phyloP scores from a whole-genome alignment of 1,140 invertebrate species.

The Hylaeus anthracinus region DNA sequence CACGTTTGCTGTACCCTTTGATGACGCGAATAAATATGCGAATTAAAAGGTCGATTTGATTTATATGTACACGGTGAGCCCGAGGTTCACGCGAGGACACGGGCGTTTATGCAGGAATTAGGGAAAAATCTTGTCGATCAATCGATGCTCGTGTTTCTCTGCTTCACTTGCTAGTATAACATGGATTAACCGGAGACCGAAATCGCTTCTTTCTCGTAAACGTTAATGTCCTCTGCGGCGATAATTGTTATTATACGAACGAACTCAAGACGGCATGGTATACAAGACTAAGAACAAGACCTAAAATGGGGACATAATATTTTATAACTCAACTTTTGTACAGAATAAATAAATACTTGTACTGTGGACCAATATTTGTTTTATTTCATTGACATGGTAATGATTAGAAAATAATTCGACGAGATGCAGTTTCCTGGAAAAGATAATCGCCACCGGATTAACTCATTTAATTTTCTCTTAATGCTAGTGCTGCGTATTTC shows the following conservation, averaged over 20 bases:
- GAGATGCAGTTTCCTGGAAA: background rate
- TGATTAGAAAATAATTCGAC: background rate
- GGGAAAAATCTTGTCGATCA: background rate
- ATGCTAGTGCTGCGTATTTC: no score
- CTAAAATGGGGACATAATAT: conserved; percentile 78
- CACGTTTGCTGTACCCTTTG: conserved; percentile 70
- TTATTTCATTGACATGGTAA: conserved; percentile 69
- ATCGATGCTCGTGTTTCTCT: conserved; percentile 11
- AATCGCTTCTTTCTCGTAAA: conserved; percentile 51
- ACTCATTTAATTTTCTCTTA: no score
- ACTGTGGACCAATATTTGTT: conserved; percentile 79
- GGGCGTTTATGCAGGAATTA: conserved; percentile 21
- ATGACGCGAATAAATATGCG: conserved; percentile 67
- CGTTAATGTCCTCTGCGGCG: conserved; percentile 62
- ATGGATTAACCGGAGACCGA: conserved; percentile 22
- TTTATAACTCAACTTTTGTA: conserved; percentile 79
- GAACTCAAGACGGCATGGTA: conserved; percentile 75
- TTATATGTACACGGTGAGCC: conserved; percentile 69
- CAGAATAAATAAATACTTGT: conserved; percentile 80
- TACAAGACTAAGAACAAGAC: conserved; percentile 77
- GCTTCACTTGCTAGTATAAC: background rate
- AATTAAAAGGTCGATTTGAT: conserved; percentile 68
- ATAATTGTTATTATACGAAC: conserved; percentile 75
- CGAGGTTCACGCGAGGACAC: conserved; percentile 57
- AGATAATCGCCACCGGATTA: background rate